Evolutionary conservation across 2,113 vertebrate species (phyloP).

Genomic region (Anguilla japonica): DNA sequence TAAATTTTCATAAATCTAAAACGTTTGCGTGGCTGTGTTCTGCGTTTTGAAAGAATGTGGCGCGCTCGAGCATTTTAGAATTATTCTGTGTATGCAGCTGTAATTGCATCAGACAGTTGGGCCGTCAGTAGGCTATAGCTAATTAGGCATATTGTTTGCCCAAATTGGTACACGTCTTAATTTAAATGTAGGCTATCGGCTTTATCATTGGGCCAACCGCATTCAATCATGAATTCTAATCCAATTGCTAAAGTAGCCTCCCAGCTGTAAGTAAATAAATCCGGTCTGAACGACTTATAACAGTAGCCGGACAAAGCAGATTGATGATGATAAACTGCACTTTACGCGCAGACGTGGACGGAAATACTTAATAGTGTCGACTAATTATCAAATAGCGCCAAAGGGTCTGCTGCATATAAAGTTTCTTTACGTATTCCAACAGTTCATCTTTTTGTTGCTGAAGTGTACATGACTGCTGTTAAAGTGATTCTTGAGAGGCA

Average conservation of each 20-base stretch:
- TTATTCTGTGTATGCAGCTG: neutral
- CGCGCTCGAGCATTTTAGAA: neutral
- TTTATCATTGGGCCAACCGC: neutral
- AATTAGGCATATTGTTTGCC: neutral
- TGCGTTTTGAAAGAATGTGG: neutral
- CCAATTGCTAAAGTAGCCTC: neutral
- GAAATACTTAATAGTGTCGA: neutral
- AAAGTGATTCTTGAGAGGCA: neutral
- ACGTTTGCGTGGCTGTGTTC: neutral
- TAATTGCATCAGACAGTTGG: neutral
- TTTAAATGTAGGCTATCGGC: slow-evolving; percentile 1
- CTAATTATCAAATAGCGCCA: neutral
- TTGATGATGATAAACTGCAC: neutral
- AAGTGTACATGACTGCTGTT: neutral
- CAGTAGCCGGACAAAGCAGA: neutral
- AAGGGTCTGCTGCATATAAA: neutral
- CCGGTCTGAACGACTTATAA: neutral
- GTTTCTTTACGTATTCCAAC: neutral
- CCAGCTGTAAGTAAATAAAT: neutral
- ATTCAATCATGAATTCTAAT: slow-evolving; percentile 1
- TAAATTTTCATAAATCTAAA: neutral
- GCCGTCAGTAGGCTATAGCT: neutral
- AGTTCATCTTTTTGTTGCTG: neutral
- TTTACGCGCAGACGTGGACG: neutral
- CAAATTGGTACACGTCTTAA: slow-evolving; percentile 16